Evolutionary conservation across 2,797 vertebrate genomes (phyloP).

Genomic region (Catostomus latipinnis): DNA sequence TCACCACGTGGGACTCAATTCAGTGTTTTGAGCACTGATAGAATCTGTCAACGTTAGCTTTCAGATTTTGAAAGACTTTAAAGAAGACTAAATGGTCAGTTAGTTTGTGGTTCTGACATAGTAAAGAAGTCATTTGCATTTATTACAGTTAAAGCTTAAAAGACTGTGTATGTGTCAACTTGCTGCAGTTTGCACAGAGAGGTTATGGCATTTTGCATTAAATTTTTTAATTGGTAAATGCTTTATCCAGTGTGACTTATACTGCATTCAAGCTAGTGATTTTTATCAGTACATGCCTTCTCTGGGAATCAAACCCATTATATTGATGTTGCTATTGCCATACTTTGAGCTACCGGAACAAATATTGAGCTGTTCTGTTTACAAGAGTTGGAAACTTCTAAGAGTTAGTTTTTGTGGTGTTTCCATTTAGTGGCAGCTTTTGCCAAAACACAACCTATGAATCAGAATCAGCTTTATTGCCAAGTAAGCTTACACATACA

Average conservation of each 20-base stretch:
- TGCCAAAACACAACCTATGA: slow-evolving; percentile 12
- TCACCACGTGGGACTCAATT: slow-evolving; percentile 31
- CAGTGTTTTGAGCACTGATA: slow-evolving; percentile 6
- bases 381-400: too few species aligned
- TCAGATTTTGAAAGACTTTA: slow-evolving; percentile 38
- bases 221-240: too few species aligned
- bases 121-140: slow-evolving; percentile 1
- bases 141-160: not conserved
- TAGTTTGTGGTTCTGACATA: not conserved
- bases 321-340: too few species aligned
- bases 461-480: too few species aligned
- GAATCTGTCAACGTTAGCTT: slow-evolving; percentile 12
- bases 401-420: slow-evolving; percentile 19
- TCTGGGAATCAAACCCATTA: too few species aligned
- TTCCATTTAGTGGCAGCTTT: slow-evolving; percentile 23
- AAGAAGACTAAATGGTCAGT: not conserved
- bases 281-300: too few species aligned
- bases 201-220: too few species aligned
- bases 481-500: too few species aligned
- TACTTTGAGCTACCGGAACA: too few species aligned
- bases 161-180: slow-evolving; percentile 11
- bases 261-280: too few species aligned
- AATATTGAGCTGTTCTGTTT: too few species aligned
- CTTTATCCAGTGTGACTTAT: too few species aligned
- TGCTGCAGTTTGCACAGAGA: not conserved